Conservation (phyloP, 2,797 vertebrate genomes). For the Sebastes minor region DNA sequence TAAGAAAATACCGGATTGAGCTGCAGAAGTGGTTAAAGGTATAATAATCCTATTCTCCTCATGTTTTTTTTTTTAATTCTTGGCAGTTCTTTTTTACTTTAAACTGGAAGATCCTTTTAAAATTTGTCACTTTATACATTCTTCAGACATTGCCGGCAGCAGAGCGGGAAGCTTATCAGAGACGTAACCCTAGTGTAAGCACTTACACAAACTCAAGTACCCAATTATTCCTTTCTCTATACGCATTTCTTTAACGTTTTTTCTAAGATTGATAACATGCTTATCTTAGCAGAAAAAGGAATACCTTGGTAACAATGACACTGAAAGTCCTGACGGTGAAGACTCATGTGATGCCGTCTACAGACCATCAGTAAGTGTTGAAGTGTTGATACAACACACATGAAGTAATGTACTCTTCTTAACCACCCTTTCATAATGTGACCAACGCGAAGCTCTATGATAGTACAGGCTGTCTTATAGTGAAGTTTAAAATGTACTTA, state of each 20-base stretch:
- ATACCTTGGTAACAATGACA: background rate
- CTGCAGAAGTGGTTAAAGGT: slow-evolving; percentile 64
- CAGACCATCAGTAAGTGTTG: slow-evolving; percentile 68
- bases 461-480: background rate
- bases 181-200: slow-evolving; percentile 35
- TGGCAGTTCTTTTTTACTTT: background rate
- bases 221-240: background rate
- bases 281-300: slow-evolving; percentile 36
- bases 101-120: background rate
- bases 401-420: background rate
- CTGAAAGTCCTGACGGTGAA: fast-evolving
- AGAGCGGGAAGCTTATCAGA: slow-evolving; percentile 6
- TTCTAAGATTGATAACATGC: background rate
- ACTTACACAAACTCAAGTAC: background rate
- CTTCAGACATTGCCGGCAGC: slow-evolving; percentile 30
- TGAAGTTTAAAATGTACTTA: background rate
- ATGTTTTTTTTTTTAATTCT: background rate
- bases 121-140: background rate
- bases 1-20: background rate
- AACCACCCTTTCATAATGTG: background rate
- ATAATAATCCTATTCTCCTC: background rate
- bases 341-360: fast-evolving
- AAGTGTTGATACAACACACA: background rate
- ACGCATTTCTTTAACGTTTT: background rate
- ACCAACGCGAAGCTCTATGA: background rate